Conservation (phyloP, 2,888 invertebrate species). For the Aquatica leii region DNA sequence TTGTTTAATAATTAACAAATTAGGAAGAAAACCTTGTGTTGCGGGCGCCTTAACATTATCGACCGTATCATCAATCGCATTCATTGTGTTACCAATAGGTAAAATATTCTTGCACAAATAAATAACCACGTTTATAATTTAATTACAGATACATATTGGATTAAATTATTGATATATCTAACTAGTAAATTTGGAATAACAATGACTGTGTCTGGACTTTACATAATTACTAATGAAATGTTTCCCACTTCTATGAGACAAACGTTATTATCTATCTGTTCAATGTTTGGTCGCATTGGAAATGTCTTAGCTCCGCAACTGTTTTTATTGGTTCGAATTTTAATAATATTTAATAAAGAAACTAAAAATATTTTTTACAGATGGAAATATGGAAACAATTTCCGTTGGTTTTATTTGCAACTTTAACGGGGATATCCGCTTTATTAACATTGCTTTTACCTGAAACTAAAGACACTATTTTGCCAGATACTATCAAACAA, state of each 20-base stretch:
- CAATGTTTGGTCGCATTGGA: constrained; percentile 72
- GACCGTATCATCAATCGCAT: constrained; percentile 66
- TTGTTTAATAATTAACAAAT: constrained; percentile 68
- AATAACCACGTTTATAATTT: constrained; percentile 63
- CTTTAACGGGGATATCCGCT: no score
- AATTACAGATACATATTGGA: constrained; percentile 62
- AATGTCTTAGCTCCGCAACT: constrained; percentile 73
- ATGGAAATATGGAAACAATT: no score
- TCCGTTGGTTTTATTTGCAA: no score
- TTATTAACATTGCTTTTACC: no score
- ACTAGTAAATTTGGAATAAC: constrained; percentile 73
- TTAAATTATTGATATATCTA: constrained; percentile 65
- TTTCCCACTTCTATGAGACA: constrained; percentile 73
- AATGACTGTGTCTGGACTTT: constrained; percentile 70
- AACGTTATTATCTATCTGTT: constrained; percentile 69
- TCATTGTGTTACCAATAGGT: constrained; percentile 46
- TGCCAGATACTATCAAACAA: no score
- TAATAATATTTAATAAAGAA: no score
- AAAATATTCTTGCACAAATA: constrained; percentile 59
- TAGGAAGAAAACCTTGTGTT: constrained; percentile 71
- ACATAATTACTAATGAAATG: constrained; percentile 74
- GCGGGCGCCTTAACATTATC: constrained; percentile 68
- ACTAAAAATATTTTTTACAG: no score
- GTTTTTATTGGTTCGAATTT: constrained; percentile 72
- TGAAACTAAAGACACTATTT: no score